Evolutionary conservation across 2,797 vertebrate species (phyloP), one percentile per base, ranked within the genome.

Genomic region (Hipposideros larvatus): DNA sequence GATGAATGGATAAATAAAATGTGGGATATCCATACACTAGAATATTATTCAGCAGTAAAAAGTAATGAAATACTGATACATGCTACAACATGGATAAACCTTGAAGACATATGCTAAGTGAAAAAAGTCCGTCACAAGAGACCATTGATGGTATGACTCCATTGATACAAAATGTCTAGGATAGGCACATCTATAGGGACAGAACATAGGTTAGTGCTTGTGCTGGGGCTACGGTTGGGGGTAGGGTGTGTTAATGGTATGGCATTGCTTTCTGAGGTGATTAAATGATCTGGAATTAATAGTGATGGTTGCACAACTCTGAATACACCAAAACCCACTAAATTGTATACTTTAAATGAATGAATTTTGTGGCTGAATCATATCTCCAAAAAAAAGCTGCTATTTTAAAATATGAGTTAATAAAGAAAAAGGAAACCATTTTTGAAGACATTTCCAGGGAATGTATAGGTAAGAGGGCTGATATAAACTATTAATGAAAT

Each of bases 21-120:
- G 7, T 51, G 43, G 22, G 6, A 53, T 71, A 51, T 43, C 14
- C 21, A 55, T 41, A 57, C 1, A 66, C 26, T 7, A 26, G 24
- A 83, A 84, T 87, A 79, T 82, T 90, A 65, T n/a, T 63, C n/a
- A 73, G 28, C n/a, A 80, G 31, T 46, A 61, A 84, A 94, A 88
- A 75, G 34, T 37, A 77, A 77, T 83, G 24, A 78, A 78, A 43
- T 66, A 31, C 8, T 73, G 13, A 91, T 68, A 41, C 21, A 43
- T 70, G 34, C 14, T 43, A 79, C 4, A 63, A 43, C 41, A 68
- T n/a, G 14, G 28, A 70, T 43, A 66, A 77, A 37, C 22, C n/a
- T 75, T 85, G 53, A 91, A 78, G 55, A 68, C 24, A 68, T 71
- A 59, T 51, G 24, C 51, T 86, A 83, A 77, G 10, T 68, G 34